Base-by-base conservation (phyloP, 2,888 invertebrate species). In the Drosophila lacicola region DNA sequence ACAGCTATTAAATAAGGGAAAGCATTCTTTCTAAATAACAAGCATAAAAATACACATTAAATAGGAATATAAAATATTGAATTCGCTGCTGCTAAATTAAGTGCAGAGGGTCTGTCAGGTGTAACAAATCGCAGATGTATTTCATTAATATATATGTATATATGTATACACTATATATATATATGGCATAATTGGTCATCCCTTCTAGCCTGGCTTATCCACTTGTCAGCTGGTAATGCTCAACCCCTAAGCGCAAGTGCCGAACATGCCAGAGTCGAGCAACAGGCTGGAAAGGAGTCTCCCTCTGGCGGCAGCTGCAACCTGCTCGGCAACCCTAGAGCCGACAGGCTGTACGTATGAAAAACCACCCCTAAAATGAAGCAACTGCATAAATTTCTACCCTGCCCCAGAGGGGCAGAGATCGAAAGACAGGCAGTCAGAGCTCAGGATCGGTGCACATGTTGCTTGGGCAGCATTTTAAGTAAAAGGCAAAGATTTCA, bases 301-400 rank as follows among this genome's bases (percentile, higher is more conserved):
- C 34, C 53, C 37, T 65, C 21, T 21, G 51, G 62, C 74, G 77
- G 82, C 82, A 82, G 82, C 88, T 82, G 82, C 86, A 88, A 82
- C 81, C 84, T 82, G 80, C 67, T 47, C 88, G 63, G 11, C 41
- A 71, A 80, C 80, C 80, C 85, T 79, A 60, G 14, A 36, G 41
- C 44, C 21, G 39, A 39, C 37, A 36, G 29, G 29, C 29, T 29
- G 29, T 2, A 39, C 25, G 21, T 44, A 10, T 21, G 21, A 45
- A 56, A 89, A 89, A 60, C 83, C 84, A 86, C 90, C 88, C 88
- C 68, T 89, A 79, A 89, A 87, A 69, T 46, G 53, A 62, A 75
- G 65, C 77, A 82, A 82, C 83, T 86, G 90, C 78, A 84, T 75
- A 68, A 84, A 84, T 84, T 84, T 65, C 72, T 71, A 80, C 85